Evolutionary conservation across 2,888 invertebrate species (phyloP), one percentile per base, ranked within the genome.

Genomic region (Pheosia tremula): DNA sequence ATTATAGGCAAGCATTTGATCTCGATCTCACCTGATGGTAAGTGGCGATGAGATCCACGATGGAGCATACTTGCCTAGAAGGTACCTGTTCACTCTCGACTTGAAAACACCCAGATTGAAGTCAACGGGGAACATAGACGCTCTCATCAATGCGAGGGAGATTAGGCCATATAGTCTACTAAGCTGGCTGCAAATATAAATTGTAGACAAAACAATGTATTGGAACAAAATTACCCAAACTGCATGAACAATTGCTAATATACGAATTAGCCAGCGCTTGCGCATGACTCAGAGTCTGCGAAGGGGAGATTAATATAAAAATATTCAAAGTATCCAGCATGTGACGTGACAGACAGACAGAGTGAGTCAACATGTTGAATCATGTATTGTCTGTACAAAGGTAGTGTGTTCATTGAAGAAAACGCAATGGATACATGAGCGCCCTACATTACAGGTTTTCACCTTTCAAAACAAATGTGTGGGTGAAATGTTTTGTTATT

Each of bases 301-400:
- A 64, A 69, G 69, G 62, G 69, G 67, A 75, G 77, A 74, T 74
- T 77, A 71, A 69, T 73, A 77, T 72, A 80, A 79, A 80, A 76
- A 76, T 78, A 79, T 78, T 74, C 67, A 52, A 66, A 59, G 52
- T 58, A 52, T 36, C 55, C 24, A 66, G 37, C 62, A 39, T 36
- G 54, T 62, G 58, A 67, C 58, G 65, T 68, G 69, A 68, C 73
- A 69, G 67, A 63, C 72, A 63, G 74, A 66, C 72, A 49, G 67
- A 53, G 39, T 80, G 80, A 81, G 52, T 81, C 82, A 81, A 59
- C 52, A 56, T 24, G 73, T 65, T 80, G 81, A 80, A 64, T 80
- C 80, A 80, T 66, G 66, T 71, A 77, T 78, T 75, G 79, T 80
- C 72, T 75, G 69, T 55, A 47, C 24, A 55, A 55, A 55, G 55